phyloP scores from a whole-genome alignment of 2,888 invertebrate genomes.

The Prosapia bicincta region DNA sequence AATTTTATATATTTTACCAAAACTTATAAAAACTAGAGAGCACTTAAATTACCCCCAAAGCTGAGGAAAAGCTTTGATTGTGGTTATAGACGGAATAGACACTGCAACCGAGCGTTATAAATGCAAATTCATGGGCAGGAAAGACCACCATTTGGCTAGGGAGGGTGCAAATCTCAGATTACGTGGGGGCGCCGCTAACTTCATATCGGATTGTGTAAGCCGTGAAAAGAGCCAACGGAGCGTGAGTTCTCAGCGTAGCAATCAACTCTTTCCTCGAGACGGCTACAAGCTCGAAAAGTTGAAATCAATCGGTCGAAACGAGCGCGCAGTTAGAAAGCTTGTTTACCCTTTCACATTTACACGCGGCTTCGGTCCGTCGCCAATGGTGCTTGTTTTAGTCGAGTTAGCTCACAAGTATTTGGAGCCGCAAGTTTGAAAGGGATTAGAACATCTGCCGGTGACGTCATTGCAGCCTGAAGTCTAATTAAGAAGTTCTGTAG shows the following conservation, averaged over 20 bases:
- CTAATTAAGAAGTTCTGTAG: no score
- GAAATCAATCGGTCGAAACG: neutral
- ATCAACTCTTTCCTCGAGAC: neutral
- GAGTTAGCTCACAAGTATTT: neutral
- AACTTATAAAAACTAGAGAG: no score
- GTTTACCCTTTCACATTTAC: neutral
- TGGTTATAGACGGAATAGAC: neutral
- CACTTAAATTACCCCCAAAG: neutral
- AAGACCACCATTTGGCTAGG: neutral
- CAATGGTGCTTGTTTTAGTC: neutral
- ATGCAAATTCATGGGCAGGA: neutral
- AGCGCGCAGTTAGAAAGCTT: neutral
- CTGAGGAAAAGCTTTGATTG: neutral
- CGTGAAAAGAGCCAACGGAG: neutral
- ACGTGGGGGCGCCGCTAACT: neutral
- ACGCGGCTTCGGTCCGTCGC: neutral
- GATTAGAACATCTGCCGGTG: neutral
- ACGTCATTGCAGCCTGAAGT: no score
- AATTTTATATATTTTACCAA: no score
- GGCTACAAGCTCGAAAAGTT: neutral
- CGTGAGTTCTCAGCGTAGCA: neutral
- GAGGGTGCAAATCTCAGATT: constrained; percentile 2
- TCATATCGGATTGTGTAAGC: neutral
- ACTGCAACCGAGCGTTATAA: neutral
- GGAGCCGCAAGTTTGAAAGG: neutral